These are phyloP conservation scores for Stenolophus ochropezus DNA, from an alignment of 2,888 invertebrate genomes.

Conservation along the genomic window DNA sequence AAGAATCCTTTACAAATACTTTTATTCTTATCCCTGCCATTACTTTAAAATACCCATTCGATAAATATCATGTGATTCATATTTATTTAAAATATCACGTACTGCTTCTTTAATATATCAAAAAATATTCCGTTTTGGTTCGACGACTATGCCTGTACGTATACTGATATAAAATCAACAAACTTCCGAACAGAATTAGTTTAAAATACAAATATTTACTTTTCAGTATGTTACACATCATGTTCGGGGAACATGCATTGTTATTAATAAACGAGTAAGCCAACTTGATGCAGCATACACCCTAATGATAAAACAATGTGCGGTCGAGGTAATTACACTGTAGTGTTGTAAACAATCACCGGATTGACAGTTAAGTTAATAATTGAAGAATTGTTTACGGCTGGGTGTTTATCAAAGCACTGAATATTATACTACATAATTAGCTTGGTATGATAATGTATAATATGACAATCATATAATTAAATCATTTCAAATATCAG, in stretches of 20 bases:
- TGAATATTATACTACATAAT: no score
- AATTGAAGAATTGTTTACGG: neutral
- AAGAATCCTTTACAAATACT: no score
- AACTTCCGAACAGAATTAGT: slow-evolving; percentile 30
- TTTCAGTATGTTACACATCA: slow-evolving; percentile 15
- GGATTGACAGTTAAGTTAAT: neutral
- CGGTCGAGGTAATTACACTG: neutral
- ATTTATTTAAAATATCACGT: no score
- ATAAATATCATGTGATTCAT: no score
- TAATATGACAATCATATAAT: no score
- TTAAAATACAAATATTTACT: slow-evolving; percentile 32
- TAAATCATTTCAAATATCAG: no score
- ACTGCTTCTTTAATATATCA: no score
- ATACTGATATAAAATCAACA: slow-evolving; percentile 25
- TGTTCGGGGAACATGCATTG: slow-evolving; percentile 1
- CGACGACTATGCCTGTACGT: neutral
- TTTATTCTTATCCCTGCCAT: no score
- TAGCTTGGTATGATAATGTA: no score
- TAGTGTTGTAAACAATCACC: neutral
- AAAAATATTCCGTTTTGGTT: no score
- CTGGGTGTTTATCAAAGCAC: no score
- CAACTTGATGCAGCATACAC: neutral
- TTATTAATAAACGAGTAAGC: slow-evolving; percentile 17
- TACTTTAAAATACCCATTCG: no score
- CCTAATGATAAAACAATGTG: neutral